Conservation (phyloP, 2,888 invertebrate genomes). For the Tetragonula carbonaria region DNA sequence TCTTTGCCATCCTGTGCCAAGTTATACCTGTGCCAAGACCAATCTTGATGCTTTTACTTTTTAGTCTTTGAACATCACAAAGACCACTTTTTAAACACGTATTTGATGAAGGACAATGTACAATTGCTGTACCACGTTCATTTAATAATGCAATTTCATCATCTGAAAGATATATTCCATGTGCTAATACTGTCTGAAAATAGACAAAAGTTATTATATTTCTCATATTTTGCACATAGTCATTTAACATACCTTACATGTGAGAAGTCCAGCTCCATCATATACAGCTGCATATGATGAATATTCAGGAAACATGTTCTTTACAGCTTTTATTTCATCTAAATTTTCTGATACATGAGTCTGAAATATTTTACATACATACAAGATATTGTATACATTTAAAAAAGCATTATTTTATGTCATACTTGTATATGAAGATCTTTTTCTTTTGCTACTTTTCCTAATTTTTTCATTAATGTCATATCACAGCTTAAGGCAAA, state of each 20-base stretch:
- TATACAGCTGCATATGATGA: conserved; percentile 91
- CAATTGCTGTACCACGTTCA: conserved; percentile 88
- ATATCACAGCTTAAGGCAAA: conserved; percentile 93
- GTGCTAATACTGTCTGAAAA: conserved; percentile 91
- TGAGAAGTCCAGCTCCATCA: conserved; percentile 89
- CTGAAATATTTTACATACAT: conserved; percentile 83
- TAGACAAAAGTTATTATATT: conserved; percentile 68
- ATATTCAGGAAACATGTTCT: conserved; percentile 85
- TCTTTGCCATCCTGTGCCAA: background rate
- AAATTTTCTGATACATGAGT: conserved; percentile 94
- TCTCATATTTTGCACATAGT: conserved; percentile 1
- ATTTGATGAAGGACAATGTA: conserved; percentile 96
- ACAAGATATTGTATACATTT: background rate
- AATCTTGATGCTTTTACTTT: conserved; percentile 88
- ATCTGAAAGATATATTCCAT: conserved; percentile 91
- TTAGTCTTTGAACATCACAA: conserved; percentile 90
- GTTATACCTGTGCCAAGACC: conserved; percentile 93
- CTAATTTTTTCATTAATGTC: conserved; percentile 89
- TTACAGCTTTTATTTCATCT: conserved; percentile 89
- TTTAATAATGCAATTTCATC: conserved; percentile 88
- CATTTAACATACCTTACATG: conserved; percentile 87
- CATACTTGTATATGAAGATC: conserved; percentile 91
- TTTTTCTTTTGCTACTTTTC: conserved; percentile 88
- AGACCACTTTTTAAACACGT: conserved; percentile 92
- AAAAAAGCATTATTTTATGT: background rate